Base-by-base conservation (phyloP, 2,888 invertebrate species). In the Saturnia pavonia region DNA sequence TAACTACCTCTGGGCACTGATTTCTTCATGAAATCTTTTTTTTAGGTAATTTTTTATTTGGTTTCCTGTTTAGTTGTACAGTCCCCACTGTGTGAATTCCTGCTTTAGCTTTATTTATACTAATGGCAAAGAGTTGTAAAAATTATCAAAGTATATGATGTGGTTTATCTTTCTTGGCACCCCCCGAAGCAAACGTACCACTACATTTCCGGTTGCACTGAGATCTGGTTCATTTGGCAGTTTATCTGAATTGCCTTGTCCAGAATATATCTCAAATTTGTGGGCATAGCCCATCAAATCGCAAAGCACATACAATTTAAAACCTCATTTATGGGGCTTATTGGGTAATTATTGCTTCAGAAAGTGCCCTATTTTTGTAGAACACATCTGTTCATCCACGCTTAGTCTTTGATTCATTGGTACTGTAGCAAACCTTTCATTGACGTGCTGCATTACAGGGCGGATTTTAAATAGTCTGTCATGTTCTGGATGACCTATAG, bases 11-110 rank as follows among this genome's bases (percentile, higher is more conserved):
- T 51, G n/a, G 51, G 51, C n/a, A 51, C 8, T n/a, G 51, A n/a
- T 79, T 78, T 82, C 73, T 84, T 83, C 81, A 83, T 83, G 71
- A 84, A 77, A 25, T 79, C 22, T 79, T 83, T 84, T 81, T 82
- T 0, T 82, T 80, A 75, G 80, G 81, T 1, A 83, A 70, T 81
- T 80, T 80, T 75, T 77, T 77, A 76, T 82, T 82, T 74, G 79
- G 80, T 51, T 82, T 77, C 72, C 82, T 76, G 78, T 84, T 84
- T 80, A 77, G 76, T 76, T 80, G 81, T 71, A 82, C 80, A 78
- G 81, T 85, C 72, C 79, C 81, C 74, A 81, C 77, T 67, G 76
- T 76, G 71, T 80, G 76, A 73, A 83, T 81, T 68, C 80, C 80
- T 80, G 63, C 8, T 79, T 83, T 81, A 75, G 78, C 77, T 75